phyloP scores from a whole-genome alignment of 1,140 invertebrate genomes.

The Paracyclopina nana region DNA sequence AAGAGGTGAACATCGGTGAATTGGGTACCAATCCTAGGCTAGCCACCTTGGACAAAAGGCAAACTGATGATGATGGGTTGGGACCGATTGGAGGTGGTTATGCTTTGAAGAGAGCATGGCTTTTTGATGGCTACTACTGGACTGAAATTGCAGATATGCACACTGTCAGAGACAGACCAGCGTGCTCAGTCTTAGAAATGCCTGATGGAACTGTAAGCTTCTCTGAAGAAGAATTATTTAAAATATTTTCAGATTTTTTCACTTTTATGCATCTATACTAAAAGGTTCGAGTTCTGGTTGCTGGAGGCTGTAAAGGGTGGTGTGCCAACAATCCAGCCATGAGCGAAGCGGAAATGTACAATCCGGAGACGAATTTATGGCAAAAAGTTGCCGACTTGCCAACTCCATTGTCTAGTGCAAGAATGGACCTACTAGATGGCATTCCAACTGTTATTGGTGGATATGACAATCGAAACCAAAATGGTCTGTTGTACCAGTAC shows the following conservation, averaged over 20 bases:
- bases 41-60: too few relatives aligned
- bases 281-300: neutral
- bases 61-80: too few relatives aligned
- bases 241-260: too few relatives aligned
- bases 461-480: neutral
- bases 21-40: too few relatives aligned
- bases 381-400: neutral
- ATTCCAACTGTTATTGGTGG: neutral
- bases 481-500: neutral
- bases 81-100: too few relatives aligned
- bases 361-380: neutral
- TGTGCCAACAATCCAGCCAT: slow-evolving; percentile 1
- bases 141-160: neutral
- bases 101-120: neutral
- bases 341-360: neutral
- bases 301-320: neutral
- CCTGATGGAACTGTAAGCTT: too few relatives aligned
- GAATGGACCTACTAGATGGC: neutral
- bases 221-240: too few relatives aligned
- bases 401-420: neutral
- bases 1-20: too few relatives aligned
- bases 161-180: neutral
- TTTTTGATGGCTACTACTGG: neutral
- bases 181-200: neutral
- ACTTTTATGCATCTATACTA: too few relatives aligned